These are phyloP conservation scores for Eupithecia subumbrata DNA, from an alignment of 2,888 invertebrate genomes.

Conservation along the genomic window DNA sequence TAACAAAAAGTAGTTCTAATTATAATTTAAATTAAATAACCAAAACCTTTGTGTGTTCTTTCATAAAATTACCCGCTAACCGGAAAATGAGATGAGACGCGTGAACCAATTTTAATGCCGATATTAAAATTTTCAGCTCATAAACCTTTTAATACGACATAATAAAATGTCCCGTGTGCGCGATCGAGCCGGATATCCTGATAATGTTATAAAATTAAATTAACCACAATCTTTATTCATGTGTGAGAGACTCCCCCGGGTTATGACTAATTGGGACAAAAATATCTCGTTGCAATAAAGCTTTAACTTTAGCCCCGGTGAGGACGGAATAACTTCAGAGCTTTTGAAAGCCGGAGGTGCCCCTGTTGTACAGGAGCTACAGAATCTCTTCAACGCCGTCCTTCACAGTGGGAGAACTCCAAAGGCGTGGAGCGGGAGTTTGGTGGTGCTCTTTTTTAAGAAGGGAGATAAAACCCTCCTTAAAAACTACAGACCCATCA, in stretches of 20 bases:
- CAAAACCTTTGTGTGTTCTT: background rate
- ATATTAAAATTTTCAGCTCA: slow-evolving; percentile 33
- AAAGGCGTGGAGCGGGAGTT: no score
- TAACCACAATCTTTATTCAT: slow-evolving; percentile 26
- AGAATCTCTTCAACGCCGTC: no score
- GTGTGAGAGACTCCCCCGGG: slow-evolving; percentile 20
- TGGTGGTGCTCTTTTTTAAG: no score
- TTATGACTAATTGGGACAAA: slow-evolving; percentile 15
- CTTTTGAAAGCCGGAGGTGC: no score
- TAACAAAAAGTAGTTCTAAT: no score
- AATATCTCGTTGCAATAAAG: slow-evolving; percentile 13
- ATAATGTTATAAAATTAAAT: slow-evolving; percentile 34
- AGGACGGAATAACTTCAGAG: no score
- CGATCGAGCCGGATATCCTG: slow-evolving; percentile 25
- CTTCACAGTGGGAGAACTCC: no score
- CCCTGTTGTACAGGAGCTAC: no score
- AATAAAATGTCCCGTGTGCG: slow-evolving; percentile 28
- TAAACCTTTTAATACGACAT: slow-evolving; percentile 36
- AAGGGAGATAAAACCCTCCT: no score
- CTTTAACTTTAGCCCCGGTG: no score
- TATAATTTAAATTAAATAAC: background rate
- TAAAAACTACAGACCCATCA: no score
- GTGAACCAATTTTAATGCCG: slow-evolving; percentile 15
- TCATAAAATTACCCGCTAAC: background rate
- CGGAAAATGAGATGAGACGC: slow-evolving; percentile 10